Evolutionary conservation across 2,888 invertebrate species (phyloP), one percentile per base, ranked within the genome.

Genomic region (Cephus nigrinus): DNA sequence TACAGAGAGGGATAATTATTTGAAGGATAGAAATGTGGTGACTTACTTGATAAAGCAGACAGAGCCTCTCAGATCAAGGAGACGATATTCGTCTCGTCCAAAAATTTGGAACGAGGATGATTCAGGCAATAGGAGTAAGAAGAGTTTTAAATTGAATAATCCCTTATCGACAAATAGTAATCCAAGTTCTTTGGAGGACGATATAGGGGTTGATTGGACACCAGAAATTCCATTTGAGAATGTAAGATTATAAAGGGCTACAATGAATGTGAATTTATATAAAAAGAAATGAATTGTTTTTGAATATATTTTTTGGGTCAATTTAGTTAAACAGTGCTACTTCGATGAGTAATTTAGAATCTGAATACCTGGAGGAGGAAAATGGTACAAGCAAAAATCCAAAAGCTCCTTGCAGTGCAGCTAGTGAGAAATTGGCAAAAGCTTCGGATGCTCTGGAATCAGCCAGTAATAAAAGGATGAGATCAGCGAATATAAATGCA

Each of bases 221-320:
- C 97, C 98, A 0, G 98, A 98, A 92, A 97, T 97, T 91, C 98
- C 97, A 1, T 98, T 98, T 90, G 96, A 96, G 92, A 97, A 97
- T 92, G 97, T 97, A 93, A 92, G 93, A 87, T 68, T 23, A n/a
- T 69, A 9, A 4, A 69, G n/a, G 33, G 12, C 2, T 32, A 74
- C 4, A 55, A 36, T 76, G 11, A 76, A 55, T 33, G 15, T 23
- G 4, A 69, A 36, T 12, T 34, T 9, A n/a, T 33, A 3, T 68
- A 23, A 75, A 4, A 69, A 32, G 69, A 23, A 34, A 11, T 73
- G 36, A 78, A 31, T 74, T 55, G 36, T 34, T 1, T 35, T 33
- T 68, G 11, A 72, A 34, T 1, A 34, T 76, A 75, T 55, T 73
- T 78, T 78, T 73, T 68, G 33, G 15, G 34, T 79, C 34, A 72